Conservation (phyloP, 1,140 invertebrate species). For the Phortica variegata region DNA sequence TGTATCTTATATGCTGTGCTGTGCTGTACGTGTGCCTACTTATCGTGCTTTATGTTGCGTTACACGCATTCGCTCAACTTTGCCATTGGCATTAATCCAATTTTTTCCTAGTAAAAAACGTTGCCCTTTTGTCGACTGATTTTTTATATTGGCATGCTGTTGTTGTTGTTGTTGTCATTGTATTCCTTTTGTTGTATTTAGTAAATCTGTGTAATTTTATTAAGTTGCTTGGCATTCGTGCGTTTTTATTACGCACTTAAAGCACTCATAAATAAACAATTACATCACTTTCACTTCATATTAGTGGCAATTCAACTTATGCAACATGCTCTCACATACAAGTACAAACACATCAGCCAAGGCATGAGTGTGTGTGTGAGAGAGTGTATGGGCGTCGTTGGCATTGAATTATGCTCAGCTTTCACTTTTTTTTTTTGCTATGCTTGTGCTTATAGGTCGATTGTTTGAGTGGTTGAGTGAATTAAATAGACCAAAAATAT, state of each 20-base stretch:
- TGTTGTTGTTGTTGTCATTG: too few relatives aligned
- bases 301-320: too few relatives aligned
- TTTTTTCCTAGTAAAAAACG: background rate
- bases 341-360: too few relatives aligned
- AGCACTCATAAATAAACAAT: conserved; percentile 54
- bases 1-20: background rate
- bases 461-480: too few relatives aligned
- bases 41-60: conserved; percentile 56
- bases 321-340: too few relatives aligned
- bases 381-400: background rate
- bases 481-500: too few relatives aligned
- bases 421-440: too few relatives aligned
- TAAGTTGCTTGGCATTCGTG: too few relatives aligned
- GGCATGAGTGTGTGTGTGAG: background rate
- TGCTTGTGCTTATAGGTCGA: too few relatives aligned
- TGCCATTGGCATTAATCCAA: conserved; percentile 28
- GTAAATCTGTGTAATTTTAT: conserved; percentile 53
- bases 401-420: too few relatives aligned
- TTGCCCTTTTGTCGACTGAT: conserved; percentile 33
- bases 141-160: too few relatives aligned
- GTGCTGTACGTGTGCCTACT: conserved; percentile 17
- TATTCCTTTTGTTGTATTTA: conserved; percentile 5
- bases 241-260: conserved; percentile 41
- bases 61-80: conserved; percentile 34
- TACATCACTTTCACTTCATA: conserved; percentile 19